These are phyloP conservation scores for Cephus pygmeus DNA, from an alignment of 2,888 invertebrate genomes.

Conservation along the genomic window DNA sequence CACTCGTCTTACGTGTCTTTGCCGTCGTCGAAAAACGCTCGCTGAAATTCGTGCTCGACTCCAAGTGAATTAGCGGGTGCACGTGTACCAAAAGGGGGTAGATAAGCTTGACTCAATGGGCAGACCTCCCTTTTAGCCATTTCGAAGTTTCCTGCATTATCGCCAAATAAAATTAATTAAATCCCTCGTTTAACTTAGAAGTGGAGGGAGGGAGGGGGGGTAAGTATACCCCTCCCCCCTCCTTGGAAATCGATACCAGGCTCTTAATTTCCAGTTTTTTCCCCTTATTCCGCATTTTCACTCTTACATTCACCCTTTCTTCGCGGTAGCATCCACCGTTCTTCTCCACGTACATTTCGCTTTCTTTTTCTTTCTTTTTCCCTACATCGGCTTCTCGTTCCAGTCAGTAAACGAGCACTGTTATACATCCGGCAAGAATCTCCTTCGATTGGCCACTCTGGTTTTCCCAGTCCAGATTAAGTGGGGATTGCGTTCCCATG, in stretches of 20 bases:
- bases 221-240: constrained; percentile 15
- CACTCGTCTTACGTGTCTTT: background rate
- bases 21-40: background rate
- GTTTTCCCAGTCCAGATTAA: constrained; percentile 3
- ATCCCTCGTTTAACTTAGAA: constrained; percentile 14
- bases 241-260: constrained; percentile 40
- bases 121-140: constrained; percentile 3
- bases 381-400: background rate
- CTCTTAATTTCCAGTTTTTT: constrained; percentile 21
- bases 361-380: constrained; percentile 19
- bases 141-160: constrained; percentile 24
- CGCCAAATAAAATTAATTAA: constrained; percentile 46
- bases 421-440: constrained; percentile 17
- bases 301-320: too few species aligned
- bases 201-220: background rate
- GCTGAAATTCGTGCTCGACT: too few species aligned
- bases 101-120: too few species aligned
- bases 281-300: background rate
- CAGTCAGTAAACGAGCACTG: background rate
- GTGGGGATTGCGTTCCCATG: constrained; percentile 1
- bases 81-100: too few species aligned
- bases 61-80: too few species aligned
- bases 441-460: constrained; percentile 1
- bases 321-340: too few species aligned
- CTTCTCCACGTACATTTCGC: background rate